Evolutionary conservation across 1,140 invertebrate genomes (phyloP), one percentile per base, ranked within the genome.

Genomic region (Diorhabda carinulata): DNA sequence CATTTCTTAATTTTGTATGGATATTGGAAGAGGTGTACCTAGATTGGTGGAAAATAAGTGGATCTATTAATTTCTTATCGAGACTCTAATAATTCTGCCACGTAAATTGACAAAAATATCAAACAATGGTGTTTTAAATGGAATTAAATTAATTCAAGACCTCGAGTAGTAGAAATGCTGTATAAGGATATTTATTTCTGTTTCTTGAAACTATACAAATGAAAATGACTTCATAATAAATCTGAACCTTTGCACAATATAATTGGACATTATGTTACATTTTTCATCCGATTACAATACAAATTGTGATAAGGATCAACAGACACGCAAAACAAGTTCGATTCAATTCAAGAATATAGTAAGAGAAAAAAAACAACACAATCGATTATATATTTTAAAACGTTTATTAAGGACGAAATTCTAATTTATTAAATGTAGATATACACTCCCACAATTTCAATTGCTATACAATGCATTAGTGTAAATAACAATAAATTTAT

Each of bases 401-500:
- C 47, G 47, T 52, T 25, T n/a, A 52, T 52, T 52, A 52, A 52
- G 47, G 47, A n/a, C 47, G 47, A 52, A 52, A 52, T 52, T 52
- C 47, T 52, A 52, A 52, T 52, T 52, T 52, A 52, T 52, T 8
- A 52, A 52, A 52, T 52, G 47, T 8, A 52, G 6, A 52, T 52
- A 52, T 52, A 52, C 47, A 52, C 47, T 52, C 47, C 47, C 47
- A 52, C n/a, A 52, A 52, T 52, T 52, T 52, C 47, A 52, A 52
- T 52, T 52, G 47, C 47, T 52, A 52, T 52, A 52, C 47, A 52
- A 52, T 52, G 47, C 47, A 52, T 52, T 52, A 52, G 47, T 52
- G 47, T 52, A 52, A 52, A 52, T 52, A 52, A 52, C 47, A 52
- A 52, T 52, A 52, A 52, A 52, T 52, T 52, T 52, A 52, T 52